A percentile compares a stretch with the other conserved stretches of the same genome.
Evolutionary conservation across 1,140 invertebrate genomes (phyloP).

Genomic region (Periplaneta americana): DNA sequence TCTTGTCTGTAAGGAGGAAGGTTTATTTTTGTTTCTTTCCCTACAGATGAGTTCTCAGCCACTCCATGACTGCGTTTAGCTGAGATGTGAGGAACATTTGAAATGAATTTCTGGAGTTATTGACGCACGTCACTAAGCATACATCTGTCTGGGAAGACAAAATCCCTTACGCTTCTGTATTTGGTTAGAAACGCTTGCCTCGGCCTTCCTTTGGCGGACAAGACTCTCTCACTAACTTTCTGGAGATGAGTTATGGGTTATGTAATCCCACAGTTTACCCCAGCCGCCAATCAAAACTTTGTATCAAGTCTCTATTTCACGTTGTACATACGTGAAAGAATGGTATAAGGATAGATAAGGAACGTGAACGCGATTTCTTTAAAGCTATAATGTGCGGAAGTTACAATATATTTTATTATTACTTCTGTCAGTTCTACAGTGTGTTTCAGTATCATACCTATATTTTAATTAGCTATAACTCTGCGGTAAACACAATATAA

Average conservation of each 20-base stretch:
- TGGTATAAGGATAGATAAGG: too few species aligned
- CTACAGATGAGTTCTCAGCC: too few species aligned
- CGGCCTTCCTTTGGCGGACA: too few species aligned
- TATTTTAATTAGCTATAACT: too few species aligned
- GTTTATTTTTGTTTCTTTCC: too few species aligned
- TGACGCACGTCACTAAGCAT: background rate
- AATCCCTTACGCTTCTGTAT: background rate
- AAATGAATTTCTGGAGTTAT: background rate
- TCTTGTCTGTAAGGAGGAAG: too few species aligned
- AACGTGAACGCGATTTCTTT: too few species aligned
- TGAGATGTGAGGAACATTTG: background rate
- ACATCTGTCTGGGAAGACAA: background rate
- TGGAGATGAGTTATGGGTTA: background rate
- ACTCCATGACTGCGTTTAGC: background rate
- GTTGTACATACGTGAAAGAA: background rate
- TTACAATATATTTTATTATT: too few species aligned
- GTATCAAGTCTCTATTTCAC: background rate
- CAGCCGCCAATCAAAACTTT: background rate
- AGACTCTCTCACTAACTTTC: background rate
- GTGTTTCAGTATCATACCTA: too few species aligned
- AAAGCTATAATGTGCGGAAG: too few species aligned
- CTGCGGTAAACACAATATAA: too few species aligned
- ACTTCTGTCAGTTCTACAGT: too few species aligned
- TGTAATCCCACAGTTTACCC: background rate
- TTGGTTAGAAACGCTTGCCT: background rate